phyloP scores from a whole-genome alignment of 2,113 vertebrate species.

The Micromys minutus region DNA sequence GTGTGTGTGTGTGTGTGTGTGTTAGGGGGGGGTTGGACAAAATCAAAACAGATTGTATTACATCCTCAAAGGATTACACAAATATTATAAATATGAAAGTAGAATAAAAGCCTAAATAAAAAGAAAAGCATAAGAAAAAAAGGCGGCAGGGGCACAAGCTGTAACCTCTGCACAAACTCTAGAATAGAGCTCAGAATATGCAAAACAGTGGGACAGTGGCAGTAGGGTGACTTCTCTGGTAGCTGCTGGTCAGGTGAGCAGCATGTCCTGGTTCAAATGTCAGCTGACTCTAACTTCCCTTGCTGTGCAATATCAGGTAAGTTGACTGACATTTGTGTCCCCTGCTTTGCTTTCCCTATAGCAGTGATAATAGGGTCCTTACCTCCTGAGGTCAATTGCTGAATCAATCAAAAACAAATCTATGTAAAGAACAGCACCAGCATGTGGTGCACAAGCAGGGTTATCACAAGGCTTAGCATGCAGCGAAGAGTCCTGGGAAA shows the following conservation, averaged over 20 bases:
- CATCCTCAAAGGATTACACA: not conserved
- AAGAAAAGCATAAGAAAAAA: not conserved
- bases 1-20: not conserved
- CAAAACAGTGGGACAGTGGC: not conserved
- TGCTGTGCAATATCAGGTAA: not conserved
- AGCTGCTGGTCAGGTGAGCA: not conserved
- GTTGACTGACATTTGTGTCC: not conserved
- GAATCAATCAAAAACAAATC: not conserved
- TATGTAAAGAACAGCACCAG: not conserved
- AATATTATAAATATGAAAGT: not conserved
- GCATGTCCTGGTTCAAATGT: not conserved
- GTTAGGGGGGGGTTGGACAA: no score
- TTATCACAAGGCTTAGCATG: not conserved
- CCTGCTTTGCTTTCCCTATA: not conserved
- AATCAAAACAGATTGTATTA: not conserved
- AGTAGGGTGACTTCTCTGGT: not conserved
- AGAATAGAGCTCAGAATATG: not conserved
- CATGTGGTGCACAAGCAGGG: not conserved
- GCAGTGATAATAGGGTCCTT: not conserved
- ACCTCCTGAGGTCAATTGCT: not conserved
- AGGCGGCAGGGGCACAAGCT: accelerated
- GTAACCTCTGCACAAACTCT: not conserved
- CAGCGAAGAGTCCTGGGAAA: not conserved
- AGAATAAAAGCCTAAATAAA: not conserved
- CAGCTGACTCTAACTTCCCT: not conserved